Conservation (phyloP, 2,113 vertebrate genomes). For the Triplophysa dalaica region DNA sequence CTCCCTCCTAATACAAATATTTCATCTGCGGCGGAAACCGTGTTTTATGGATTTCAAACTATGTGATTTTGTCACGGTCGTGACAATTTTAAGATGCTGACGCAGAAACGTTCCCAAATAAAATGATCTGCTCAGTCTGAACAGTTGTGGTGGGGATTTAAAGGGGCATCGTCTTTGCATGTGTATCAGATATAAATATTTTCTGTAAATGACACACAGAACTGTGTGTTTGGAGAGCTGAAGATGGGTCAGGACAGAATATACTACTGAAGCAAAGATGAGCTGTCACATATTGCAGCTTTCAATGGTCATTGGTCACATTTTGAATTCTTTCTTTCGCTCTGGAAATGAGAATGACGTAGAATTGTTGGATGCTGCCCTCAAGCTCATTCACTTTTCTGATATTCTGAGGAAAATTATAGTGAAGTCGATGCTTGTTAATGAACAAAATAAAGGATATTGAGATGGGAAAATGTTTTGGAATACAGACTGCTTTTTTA, state of each 20-base stretch:
- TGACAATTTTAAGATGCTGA: constrained; percentile 21
- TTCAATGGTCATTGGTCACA: constrained; percentile 47
- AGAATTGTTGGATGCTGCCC: constrained; percentile 68
- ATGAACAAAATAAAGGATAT: constrained; percentile 80
- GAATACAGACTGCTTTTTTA: constrained; percentile 29
- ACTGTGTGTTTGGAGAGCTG: constrained; percentile 50
- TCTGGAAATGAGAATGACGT: constrained; percentile 62
- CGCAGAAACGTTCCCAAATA: constrained; percentile 8
- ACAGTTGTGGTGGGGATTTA: constrained; percentile 53
- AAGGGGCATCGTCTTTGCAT: constrained; percentile 63
- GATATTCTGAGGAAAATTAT: constrained; percentile 71
- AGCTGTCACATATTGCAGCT: constrained; percentile 62
- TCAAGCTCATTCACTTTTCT: constrained; percentile 78
- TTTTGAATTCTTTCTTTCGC: constrained; percentile 56
- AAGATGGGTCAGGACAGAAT: constrained; percentile 51
- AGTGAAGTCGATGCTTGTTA: constrained; percentile 80
- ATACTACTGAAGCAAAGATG: constrained; percentile 70
- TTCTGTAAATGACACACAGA: constrained; percentile 58
- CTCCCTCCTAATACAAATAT: constrained; percentile 23
- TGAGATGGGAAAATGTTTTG: constrained; percentile 67
- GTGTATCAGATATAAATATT: constrained; percentile 58
- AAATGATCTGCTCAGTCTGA: constrained; percentile 55
- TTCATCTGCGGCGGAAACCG: constrained; percentile 13
- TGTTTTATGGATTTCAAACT: constrained; percentile 10
- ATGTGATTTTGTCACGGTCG: constrained; percentile 12